Base-by-base conservation (phyloP, 2,113 vertebrate genomes). In the Rhombomys opimus region DNA sequence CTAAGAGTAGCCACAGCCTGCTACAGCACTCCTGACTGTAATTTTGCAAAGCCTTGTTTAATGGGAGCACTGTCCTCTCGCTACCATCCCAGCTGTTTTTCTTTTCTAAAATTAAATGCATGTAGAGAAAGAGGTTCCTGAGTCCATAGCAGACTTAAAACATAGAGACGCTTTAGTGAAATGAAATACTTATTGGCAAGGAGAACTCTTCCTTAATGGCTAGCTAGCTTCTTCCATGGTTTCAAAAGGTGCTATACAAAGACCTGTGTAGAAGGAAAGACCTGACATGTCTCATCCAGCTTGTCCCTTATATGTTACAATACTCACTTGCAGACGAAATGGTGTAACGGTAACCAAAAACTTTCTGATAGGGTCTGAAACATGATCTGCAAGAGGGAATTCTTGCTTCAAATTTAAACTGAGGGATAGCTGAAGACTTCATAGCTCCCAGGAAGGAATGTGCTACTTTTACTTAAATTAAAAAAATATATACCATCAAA, bases 71-170 rank as follows among this genome's bases (percentile, higher is more conserved):
- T 52, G 63, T 65, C 93, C 10, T 17, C 70, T 25, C 12, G 70
- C 0, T n/a, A 30, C 65, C 85, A 95, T 73, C 5, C 32, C 65
- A 77, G n/a, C 2, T 72, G 0, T 76, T 50, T 50, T 80, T 46
- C 73, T 87, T 73, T 23, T 72, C 85, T 89, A 93, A 95, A 54
- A 38, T 46, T 57, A 72, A 93, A 73, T 75, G 15, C 54, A 8
- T 25, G 25, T 1, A 50, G 2, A 67, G 5, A 81, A 86, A 95
- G 63, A 81, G n/a, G 9, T 9, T 81, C 5, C n/a, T 68, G 23
- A 23, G 73, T 77, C 35, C 25, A 76, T 41, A 96, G 8, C 23
- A 75, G 50, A 85, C 14, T 88, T 57, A 73, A 0, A 87, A 73
- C 67, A 90, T 18, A 65, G 59, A n/a, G 14, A 30, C 65, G 59